phyloP scores from a whole-genome alignment of 2,888 invertebrate species.

The Physocephala rufipes region DNA sequence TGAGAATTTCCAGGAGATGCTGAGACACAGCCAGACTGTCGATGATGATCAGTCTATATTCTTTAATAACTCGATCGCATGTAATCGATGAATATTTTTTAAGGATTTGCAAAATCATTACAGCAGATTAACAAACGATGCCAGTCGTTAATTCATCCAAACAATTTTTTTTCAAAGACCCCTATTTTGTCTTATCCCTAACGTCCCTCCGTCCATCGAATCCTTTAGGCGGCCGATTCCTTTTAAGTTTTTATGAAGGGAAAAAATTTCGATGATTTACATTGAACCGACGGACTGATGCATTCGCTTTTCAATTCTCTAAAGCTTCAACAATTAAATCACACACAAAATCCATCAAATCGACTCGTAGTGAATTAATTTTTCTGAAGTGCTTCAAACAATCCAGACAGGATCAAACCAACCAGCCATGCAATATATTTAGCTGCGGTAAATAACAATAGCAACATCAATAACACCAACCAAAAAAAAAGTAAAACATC shows the following conservation, averaged over 20 bases:
- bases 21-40: no score
- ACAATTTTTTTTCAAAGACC: background rate
- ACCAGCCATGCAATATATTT: no score
- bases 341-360: background rate
- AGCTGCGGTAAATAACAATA: no score
- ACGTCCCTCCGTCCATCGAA: background rate
- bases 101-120: background rate
- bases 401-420: no score
- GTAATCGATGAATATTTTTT: background rate
- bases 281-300: background rate
- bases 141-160: background rate
- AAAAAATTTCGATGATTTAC: background rate
- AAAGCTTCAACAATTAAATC: background rate
- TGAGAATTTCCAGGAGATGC: no score
- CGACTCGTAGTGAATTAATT: background rate
- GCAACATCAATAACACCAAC: no score
- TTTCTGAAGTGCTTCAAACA: background rate
- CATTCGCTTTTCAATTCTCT: background rate
- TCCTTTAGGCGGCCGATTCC: constrained; percentile 5
- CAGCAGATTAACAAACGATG: background rate
- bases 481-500: no score
- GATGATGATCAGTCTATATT: background rate
- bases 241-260: background rate
- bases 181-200: background rate
- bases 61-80: background rate